Evolutionary conservation across 2,888 invertebrate species (phyloP).

Genomic region (Drosophila monieri): DNA sequence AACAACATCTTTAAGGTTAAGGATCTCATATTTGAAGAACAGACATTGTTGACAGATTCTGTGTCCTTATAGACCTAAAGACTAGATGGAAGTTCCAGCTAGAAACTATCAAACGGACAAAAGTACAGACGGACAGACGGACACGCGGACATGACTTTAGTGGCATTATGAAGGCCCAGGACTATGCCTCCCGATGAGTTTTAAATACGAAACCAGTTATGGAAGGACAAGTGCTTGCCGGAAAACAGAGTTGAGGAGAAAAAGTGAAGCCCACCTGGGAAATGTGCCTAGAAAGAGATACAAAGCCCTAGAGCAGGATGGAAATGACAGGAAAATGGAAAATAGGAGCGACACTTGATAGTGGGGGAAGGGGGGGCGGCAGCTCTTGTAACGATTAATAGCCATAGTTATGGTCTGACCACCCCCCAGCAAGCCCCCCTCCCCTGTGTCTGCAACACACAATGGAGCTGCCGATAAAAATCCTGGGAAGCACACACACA

Average conservation of each 20-base stretch:
- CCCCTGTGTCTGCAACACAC: slow-evolving; percentile 9
- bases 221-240: too few species aligned
- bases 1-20: too few species aligned
- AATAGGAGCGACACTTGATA: neutral
- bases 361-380: neutral
- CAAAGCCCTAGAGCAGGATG: neutral
- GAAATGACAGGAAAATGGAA: neutral
- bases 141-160: too few species aligned
- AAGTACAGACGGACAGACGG: too few species aligned
- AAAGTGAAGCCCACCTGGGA: neutral
- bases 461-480: slow-evolving; percentile 64
- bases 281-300: neutral
- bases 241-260: neutral
- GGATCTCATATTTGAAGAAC: too few species aligned
- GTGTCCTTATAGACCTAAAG: too few species aligned
- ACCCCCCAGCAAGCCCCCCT: neutral
- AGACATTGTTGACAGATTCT: too few species aligned
- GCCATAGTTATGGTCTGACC: slow-evolving; percentile 25
- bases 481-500: slow-evolving; percentile 38
- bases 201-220: too few species aligned
- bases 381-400: slow-evolving; percentile 31
- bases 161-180: too few species aligned
- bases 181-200: too few species aligned
- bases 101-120: too few species aligned
- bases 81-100: too few species aligned